A percentile compares a stretch with the other conserved stretches of the same genome.
Conservation (phyloP, 2,113 vertebrate species). For the Donacobius atricapilla region DNA sequence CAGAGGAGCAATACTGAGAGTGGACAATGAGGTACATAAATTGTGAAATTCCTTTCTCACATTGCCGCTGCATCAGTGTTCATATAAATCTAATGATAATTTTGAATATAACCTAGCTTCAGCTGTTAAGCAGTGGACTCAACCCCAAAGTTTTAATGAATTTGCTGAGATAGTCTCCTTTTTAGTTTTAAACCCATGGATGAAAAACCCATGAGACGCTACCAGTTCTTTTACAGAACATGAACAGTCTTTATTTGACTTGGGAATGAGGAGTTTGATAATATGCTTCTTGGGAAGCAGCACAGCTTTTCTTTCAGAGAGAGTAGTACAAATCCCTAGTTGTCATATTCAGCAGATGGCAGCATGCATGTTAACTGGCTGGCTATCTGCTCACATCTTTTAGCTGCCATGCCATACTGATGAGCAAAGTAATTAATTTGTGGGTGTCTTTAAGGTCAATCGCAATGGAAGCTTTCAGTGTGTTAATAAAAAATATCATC, state of each 20-base stretch:
- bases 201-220: not conserved
- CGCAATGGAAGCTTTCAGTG: not conserved
- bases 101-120: not conserved
- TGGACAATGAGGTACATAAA: not conserved
- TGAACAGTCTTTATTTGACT: not conserved
- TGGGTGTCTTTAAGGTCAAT: conserved; percentile 41
- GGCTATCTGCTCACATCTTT: not conserved
- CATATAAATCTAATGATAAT: not conserved
- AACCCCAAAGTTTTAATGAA: not conserved
- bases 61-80: not conserved
- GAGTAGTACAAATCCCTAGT: not conserved
- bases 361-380: not conserved
- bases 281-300: not conserved
- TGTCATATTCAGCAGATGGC: conserved; percentile 41
- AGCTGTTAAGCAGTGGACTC: not conserved
- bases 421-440: conserved; percentile 31
- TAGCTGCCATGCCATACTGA: not conserved
- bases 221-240: not conserved
- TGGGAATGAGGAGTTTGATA: not conserved
- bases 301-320: not conserved
- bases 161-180: not conserved
- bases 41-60: not conserved
- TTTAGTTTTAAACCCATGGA: not conserved
- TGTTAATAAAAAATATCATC: not conserved
- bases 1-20: not conserved